A percentile compares a stretch with the other conserved stretches of the same genome.
Conservation (phyloP, 2,888 invertebrate species). For the Myathropa florea region DNA sequence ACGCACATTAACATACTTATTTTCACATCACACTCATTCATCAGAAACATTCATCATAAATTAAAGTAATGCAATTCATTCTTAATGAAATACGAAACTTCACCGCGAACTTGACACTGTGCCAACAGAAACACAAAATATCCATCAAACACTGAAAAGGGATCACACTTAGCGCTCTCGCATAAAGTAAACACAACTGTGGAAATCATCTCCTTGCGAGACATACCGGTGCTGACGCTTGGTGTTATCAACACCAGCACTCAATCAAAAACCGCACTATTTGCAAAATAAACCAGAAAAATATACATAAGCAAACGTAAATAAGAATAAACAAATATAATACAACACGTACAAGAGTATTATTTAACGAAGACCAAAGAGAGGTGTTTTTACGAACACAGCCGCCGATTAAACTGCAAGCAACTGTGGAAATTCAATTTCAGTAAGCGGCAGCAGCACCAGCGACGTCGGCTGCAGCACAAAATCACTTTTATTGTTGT, state of each 20-base stretch:
- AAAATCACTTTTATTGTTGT: conserved; percentile 26
- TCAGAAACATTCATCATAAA: not conserved
- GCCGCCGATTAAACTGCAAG: conserved; percentile 23
- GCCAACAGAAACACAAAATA: conserved; percentile 10
- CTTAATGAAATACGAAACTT: conserved; percentile 28
- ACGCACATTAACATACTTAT: not conserved
- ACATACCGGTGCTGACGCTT: not conserved
- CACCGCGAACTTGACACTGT: conserved; percentile 31
- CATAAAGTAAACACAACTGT: conserved; percentile 2
- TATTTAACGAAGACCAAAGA: not conserved
- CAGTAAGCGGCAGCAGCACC: conserved; percentile 1
- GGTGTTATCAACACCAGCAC: not conserved
- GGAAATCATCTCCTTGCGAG: not conserved
- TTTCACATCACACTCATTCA: not conserved
- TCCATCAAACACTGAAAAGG: not conserved
- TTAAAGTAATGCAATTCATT: conserved; percentile 14
- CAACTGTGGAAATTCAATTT: conserved; percentile 18
- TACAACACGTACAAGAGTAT: not conserved
- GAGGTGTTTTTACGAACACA: not conserved
- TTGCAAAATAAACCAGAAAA: conserved; percentile 21
- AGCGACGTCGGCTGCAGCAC: not conserved
- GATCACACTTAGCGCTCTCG: not conserved
- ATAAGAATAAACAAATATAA: conserved; percentile 9
- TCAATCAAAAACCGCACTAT: conserved; percentile 24
- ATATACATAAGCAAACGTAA: not conserved